Base-by-base conservation (phyloP, 2,113 vertebrate species). In the Ranitomeya variabilis region DNA sequence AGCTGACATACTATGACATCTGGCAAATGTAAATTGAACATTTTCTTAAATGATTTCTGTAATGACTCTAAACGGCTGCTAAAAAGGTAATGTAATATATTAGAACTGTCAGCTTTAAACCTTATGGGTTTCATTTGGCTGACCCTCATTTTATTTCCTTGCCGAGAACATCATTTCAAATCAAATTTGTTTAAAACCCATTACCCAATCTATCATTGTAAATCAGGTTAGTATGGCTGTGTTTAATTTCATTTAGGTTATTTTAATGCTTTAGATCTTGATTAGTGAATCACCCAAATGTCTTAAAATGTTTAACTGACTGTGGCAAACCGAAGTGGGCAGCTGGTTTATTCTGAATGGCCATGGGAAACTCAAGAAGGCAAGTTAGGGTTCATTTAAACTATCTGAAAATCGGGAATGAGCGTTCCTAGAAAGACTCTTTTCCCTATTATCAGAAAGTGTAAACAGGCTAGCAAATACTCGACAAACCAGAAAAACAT, bases 11-110 rank as follows among this genome's bases (percentile, higher is more conserved):
- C 87, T 55, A 78, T 84, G 81, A 73, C 87, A 89, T 89, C 87
- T 89, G 87, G 71, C 69, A 83, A 45, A 84, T 57, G 59, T 84
- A 84, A 88, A 89, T 89, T 89, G 87, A 81, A 89, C 81, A 84
- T 89, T 89, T 89, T 89, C 87, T 78, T 89, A 89, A 89, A 89
- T 89, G 51, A 84, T 89, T 89, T 84, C 81, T 84, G 69, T 89
- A 89, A 89, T 89, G 81, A 83, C 87, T 84, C 87, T 89, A 89
- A 89, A 89, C 81, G 45, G 81, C 87, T 84, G 59, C 87, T 89
- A 89, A 84, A 89, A 78, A 84, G 71, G 81, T 89, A 89, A 89
- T 84, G 81, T 84, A 78, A 89, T 89, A 60, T 78, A 84, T 89
- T 89, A 89, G 74, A 84, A 62, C 80, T 89, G 87, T 84, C 87